A percentile compares a stretch with the other conserved stretches of the same genome.
Conservation (phyloP, 92 coral and sea anemone genomes). For the Chrysogorgia sp. region DNA sequence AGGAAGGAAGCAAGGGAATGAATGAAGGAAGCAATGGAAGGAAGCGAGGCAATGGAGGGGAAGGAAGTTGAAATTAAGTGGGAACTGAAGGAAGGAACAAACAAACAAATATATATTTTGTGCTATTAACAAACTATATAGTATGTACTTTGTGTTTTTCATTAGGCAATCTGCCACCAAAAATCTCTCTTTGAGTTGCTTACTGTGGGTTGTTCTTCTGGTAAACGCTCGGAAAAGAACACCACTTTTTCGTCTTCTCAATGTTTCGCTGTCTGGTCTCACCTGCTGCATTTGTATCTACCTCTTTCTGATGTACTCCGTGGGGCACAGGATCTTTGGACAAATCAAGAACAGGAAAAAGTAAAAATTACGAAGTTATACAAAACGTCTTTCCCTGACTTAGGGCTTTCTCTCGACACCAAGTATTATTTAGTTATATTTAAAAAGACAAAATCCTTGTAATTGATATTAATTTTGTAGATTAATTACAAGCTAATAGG, state of each 20-base stretch:
- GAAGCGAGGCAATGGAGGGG: no score
- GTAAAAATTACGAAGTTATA: background rate
- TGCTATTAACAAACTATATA: no score
- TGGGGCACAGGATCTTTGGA: constrained; percentile 21
- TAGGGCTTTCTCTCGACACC: background rate
- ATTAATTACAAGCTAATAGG: no score
- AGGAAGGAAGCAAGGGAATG: background rate
- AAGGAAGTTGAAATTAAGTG: no score
- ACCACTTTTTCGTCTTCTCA: background rate
- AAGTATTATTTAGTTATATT: no score
- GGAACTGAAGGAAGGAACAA: no score
- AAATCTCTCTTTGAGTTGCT: background rate
- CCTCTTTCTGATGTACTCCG: background rate
- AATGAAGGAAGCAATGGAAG: background rate
- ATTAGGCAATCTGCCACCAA: background rate
- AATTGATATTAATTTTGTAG: no score
- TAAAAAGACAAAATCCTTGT: no score
- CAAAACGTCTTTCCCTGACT: background rate
- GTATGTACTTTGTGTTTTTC: no score
- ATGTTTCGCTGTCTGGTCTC: constrained; percentile 5
- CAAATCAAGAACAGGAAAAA: constrained; percentile 7
- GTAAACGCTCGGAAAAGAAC: background rate
- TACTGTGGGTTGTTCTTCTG: constrained; percentile 1
- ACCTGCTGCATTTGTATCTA: background rate
- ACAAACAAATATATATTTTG: no score